Conservation (phyloP, 1,140 invertebrate genomes). For the Scaptomyza pallida region DNA sequence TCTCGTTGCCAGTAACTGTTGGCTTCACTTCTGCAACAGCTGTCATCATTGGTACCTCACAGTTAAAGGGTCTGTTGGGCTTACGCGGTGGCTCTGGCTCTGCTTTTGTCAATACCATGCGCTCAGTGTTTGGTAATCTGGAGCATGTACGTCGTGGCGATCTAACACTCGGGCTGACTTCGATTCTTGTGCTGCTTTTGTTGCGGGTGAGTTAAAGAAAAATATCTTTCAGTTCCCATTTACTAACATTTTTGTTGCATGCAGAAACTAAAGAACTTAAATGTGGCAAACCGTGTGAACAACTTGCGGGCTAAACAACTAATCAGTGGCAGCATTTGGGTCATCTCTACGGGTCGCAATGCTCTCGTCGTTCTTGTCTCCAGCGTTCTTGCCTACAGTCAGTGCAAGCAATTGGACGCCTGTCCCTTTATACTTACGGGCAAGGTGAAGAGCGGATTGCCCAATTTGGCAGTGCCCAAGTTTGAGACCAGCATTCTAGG, state of each 20-base stretch:
- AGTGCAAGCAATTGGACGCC: constrained; percentile 80
- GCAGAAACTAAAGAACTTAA: constrained; percentile 89
- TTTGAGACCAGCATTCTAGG: constrained; percentile 86
- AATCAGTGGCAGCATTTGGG: constrained; percentile 87
- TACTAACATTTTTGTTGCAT: constrained; percentile 37
- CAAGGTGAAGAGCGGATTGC: constrained; percentile 87
- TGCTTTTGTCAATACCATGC: constrained; percentile 87
- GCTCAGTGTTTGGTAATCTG: constrained; percentile 86
- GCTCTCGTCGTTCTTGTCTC: constrained; percentile 89
- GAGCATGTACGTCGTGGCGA: constrained; percentile 86
- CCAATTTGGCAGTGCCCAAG: constrained; percentile 86
- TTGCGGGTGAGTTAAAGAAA: constrained; percentile 86
- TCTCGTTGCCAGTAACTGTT: constrained; percentile 95
- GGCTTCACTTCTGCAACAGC: constrained; percentile 97
- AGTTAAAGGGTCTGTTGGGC: constrained; percentile 93
- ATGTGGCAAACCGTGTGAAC: constrained; percentile 66
- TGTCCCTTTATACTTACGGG: constrained; percentile 89
- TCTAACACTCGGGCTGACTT: constrained; percentile 87
- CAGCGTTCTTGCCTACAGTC: constrained; percentile 86
- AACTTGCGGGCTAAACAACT: constrained; percentile 61
- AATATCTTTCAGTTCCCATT: background rate
- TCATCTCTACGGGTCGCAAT: constrained; percentile 90
- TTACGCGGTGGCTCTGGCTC: constrained; percentile 87
- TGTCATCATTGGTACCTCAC: constrained; percentile 94
- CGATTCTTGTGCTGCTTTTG: constrained; percentile 87